Evolutionary conservation across 2,888 invertebrate species (phyloP), one percentile per base, ranked within the genome.

Genomic region (Thereva nobilitata): DNA sequence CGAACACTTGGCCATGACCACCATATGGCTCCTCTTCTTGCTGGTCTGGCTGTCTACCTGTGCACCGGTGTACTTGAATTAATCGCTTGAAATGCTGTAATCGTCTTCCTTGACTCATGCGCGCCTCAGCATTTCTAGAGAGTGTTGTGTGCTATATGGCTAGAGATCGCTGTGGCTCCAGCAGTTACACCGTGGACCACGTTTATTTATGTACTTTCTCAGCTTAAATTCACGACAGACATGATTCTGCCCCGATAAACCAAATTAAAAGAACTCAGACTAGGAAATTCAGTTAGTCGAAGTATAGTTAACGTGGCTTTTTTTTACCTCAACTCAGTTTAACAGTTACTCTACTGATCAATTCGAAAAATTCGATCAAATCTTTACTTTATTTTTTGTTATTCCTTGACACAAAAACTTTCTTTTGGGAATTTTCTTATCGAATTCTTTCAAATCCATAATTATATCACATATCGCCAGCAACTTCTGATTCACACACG

Each of bases 241-340:
- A 68, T 68, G 68, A 68, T 68, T 68, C 66, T 68, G 68, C 61
- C 68, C 68, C 61, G 68, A 68, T 68, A 68, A 68, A 68, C 68
- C 65, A 68, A 68, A 68, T 65, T 68, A 65, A 68, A 65, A 50
- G 55, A 61, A 59, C 59, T 50, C 38, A 49, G 49, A 59, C 59
- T 45, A 38, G 45, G 49, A 56, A 59, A 59, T 59, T 59, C 59
- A 47, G 47, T 59, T 59, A 59, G 59, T 44, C 44, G 44, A 8
- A 44, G 44, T 44, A 2, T 23, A 23, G 23, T 23, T 23, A 23
- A 23, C 1, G 23, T 23, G 23, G 23, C 23, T 23, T 23, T 23
- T 23, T 23, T 23, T 2, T 23, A 23, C 23, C 23, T 23, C 23
- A 23, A 23, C 23, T 23, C 23, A 23, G 23, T 1, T 23, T 1